These are phyloP conservation scores for Crossaster papposus DNA, from an alignment of 53 echinoderm and acorn worm genomes.

Conservation along the genomic window DNA sequence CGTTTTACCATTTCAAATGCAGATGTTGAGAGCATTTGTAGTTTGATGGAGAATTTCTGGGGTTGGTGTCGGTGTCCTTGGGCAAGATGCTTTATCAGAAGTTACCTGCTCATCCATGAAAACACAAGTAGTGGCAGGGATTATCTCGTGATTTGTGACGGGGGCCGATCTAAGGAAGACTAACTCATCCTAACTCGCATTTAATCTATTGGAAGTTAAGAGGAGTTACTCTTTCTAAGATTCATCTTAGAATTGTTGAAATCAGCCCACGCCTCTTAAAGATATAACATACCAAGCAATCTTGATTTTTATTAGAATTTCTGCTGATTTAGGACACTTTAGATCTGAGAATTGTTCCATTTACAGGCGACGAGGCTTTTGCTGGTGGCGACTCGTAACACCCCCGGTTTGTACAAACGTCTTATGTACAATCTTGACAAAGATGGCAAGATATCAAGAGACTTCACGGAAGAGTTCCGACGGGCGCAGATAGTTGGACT, in stretches of 20 bases:
- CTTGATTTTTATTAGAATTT: not conserved
- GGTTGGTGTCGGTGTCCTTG: too few species aligned
- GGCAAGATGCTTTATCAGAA: not conserved
- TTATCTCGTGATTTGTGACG: too few species aligned
- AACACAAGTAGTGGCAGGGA: too few species aligned
- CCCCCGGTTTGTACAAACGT: constrained; percentile 81
- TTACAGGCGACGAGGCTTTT: constrained; percentile 73
- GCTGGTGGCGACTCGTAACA: constrained; percentile 82
- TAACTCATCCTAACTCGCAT: too few species aligned
- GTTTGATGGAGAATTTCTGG: too few species aligned
- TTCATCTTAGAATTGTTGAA: too few species aligned
- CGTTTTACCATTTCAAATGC: not conserved
- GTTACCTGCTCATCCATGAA: too few species aligned
- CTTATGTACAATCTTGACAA: constrained; percentile 90
- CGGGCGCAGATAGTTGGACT: constrained; percentile 81
- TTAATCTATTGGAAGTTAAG: too few species aligned
- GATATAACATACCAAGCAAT: not conserved
- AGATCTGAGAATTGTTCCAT: not conserved
- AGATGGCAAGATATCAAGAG: constrained; percentile 92
- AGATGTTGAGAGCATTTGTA: not conserved
- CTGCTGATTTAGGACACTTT: not conserved
- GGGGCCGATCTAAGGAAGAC: too few species aligned
- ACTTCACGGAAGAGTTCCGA: constrained; percentile 92
- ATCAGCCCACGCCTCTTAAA: too few species aligned
- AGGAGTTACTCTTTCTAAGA: too few species aligned